Conservation (phyloP, 2,888 invertebrate genomes). For the Embidobia sp. region DNA sequence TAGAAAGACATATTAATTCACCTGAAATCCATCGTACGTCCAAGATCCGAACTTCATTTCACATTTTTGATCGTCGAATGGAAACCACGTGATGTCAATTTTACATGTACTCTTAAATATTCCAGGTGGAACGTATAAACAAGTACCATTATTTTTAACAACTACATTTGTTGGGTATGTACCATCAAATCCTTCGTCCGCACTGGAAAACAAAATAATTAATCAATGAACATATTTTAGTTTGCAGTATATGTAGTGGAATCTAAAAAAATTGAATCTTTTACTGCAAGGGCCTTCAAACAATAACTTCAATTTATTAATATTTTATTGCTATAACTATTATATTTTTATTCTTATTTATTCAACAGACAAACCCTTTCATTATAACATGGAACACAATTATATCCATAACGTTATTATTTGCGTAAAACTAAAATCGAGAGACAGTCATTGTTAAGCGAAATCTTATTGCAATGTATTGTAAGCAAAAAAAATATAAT, state of each 20-base stretch:
- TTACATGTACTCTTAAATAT: slow-evolving; percentile 99
- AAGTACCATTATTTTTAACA: slow-evolving; percentile 98
- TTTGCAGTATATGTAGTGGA: neutral
- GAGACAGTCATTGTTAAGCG: too few species aligned
- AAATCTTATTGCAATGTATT: too few species aligned
- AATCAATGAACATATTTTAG: neutral
- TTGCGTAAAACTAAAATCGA: too few species aligned
- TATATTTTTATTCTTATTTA: too few species aligned
- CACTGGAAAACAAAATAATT: slow-evolving; percentile 86
- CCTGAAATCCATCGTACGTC: slow-evolving; percentile 99
- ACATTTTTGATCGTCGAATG: slow-evolving; percentile 99
- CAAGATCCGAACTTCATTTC: slow-evolving; percentile 99
- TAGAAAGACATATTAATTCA: too few species aligned
- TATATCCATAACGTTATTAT: too few species aligned
- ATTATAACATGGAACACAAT: too few species aligned
- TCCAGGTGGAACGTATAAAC: slow-evolving; percentile 99
- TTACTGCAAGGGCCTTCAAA: too few species aligned
- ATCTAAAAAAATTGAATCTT: neutral
- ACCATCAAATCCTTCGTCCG: slow-evolving; percentile 99
- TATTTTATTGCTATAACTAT: too few species aligned
- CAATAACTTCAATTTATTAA: too few species aligned
- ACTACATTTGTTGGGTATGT: slow-evolving; percentile 99
- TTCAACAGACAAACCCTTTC: too few species aligned
- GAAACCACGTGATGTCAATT: slow-evolving; percentile 99
- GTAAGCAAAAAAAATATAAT: too few species aligned